phyloP scores from a whole-genome alignment of 2,888 invertebrate species.

The Margaritifera margaritifera region DNA sequence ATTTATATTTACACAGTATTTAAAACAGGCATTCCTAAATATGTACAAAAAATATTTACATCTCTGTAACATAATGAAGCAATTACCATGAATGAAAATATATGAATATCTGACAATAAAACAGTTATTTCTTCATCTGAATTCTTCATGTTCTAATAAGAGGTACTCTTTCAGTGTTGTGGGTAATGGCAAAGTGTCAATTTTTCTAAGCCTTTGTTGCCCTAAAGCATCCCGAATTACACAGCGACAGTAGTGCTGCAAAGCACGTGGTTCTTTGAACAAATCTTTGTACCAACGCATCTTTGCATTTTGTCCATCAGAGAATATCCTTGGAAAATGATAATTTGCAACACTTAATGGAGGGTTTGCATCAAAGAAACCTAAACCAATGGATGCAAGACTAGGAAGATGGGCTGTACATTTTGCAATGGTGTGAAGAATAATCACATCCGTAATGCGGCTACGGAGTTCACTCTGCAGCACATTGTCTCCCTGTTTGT shows the following conservation, averaged over 20 bases:
- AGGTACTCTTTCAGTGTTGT: constrained; percentile 62
- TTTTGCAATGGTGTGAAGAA: constrained; percentile 59
- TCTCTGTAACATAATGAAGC: too few species aligned
- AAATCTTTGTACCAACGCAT: constrained; percentile 62
- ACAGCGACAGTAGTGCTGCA: constrained; percentile 68
- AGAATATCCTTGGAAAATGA: constrained; percentile 26
- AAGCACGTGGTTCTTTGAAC: constrained; percentile 57
- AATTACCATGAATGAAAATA: too few species aligned
- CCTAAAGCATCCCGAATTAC: constrained; percentile 59
- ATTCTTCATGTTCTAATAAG: constrained; percentile 35
- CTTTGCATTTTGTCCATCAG: constrained; percentile 42
- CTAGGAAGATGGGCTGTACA: constrained; percentile 56
- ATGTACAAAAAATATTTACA: too few species aligned
- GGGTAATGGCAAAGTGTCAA: constrained; percentile 62
- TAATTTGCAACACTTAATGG: constrained; percentile 25
- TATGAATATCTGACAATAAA: too few species aligned
- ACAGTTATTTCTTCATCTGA: constrained; percentile 9
- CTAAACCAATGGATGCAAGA: constrained; percentile 46
- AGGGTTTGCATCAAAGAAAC: constrained; percentile 19
- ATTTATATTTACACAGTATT: too few species aligned
- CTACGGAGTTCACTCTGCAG: constrained; percentile 61
- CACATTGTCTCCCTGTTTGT: constrained; percentile 57
- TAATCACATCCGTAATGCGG: constrained; percentile 38
- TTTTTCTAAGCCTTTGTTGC: constrained; percentile 47
- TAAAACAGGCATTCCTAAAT: too few species aligned